Base-by-base conservation (phyloP, 1,140 invertebrate genomes). In the Homarus americanus region DNA sequence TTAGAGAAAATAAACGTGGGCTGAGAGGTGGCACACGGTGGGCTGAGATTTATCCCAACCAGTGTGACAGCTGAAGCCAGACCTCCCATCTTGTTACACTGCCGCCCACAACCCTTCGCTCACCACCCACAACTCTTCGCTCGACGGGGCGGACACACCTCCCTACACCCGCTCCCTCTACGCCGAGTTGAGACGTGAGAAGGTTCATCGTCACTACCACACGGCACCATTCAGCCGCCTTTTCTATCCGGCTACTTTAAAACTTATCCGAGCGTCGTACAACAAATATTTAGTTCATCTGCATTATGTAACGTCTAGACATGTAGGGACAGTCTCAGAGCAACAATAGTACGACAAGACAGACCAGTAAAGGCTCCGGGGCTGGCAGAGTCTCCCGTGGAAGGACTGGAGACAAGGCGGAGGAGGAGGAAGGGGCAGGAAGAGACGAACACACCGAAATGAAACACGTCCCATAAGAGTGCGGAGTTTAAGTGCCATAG, bases 61-160 rank as follows among this genome's bases (percentile, higher is more conserved):
- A 53, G 66, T 86, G 76, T 87, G 91, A 91, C 91, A 91, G 91
- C 84, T 87, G 86, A 73, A 63, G 69, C 91, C 83, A 78, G 91
- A 91, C 91, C 91, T 91, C 91, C 91, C 91, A 91, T 82, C 91
- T 91, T 82, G 91, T 87, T 87, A 91, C 91, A 82, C 34, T 49
- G 38, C 76, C 32, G 32, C 80, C 73, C 82, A 32, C 82, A 28
- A 15, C 17, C 2, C 69, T 58, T 91, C 89, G 89, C 34, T 91
- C 89, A 84, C 66, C n/a, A 34, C 24, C 82, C 89, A 58, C 38
- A 58, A 34, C 28, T 38, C n/a, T 85, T 66, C 78, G 91, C 28
- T 91, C 91, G 69, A 34, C 78, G 63, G 76, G 12, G 28, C 84
- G n/a, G n/a, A n/a, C n/a, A n/a, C n/a, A n/a, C n/a, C n/a, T n/a